Evolutionary conservation across 2,113 vertebrate genomes (phyloP), one percentile per base, ranked within the genome.

Genomic region (Halcyon senegalensis): DNA sequence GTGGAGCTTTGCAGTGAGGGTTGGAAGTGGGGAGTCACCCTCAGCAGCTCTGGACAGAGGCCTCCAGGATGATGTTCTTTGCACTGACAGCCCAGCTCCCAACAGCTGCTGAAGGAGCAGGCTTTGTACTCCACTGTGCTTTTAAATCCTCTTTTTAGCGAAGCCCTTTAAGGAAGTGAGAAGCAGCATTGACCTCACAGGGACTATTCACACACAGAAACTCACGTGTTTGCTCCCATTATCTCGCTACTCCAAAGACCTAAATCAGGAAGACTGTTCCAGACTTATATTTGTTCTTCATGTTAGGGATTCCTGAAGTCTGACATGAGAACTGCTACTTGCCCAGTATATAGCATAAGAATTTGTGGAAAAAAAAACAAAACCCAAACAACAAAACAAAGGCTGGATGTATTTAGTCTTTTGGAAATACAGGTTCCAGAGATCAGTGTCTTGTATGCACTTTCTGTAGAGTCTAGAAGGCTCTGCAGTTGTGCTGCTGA

Each of bases 31-130:
- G 27, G 23, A 64, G 12, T 33, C 39, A 56, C 5, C 19, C 66
- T 27, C 15, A 43, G 75, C 33, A 84, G 39, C 33, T 39, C 51
- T 6, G 35, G 43, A 50, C 16, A 68, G 28, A 17, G 28, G 14
- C 7, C 11, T 30, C 16, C 35, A 10, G 27, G 27, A 16, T 5
- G 7, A 33, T 1, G 9, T 3, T 43, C 27, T 50, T 58, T 7
- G 20, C 2, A 6, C 0, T 3, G 21, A 10, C 2, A 1, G n/a
- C 4, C 12, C 2, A 2, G 13, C 28, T 70, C 41, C 46, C 2
- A 3, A 2, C 14, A 31, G 30, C 25, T 35, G 39, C 70, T n/a
- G 25, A 50, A 77, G 30, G 6, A 67, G 30, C 5, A 30, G 18
- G 13, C 25, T 74, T 21, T 18, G 28, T 8, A 2, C 19, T 51